Conservation (phyloP, 2,797 vertebrate genomes). For the Pangasius mekongensis region DNA sequence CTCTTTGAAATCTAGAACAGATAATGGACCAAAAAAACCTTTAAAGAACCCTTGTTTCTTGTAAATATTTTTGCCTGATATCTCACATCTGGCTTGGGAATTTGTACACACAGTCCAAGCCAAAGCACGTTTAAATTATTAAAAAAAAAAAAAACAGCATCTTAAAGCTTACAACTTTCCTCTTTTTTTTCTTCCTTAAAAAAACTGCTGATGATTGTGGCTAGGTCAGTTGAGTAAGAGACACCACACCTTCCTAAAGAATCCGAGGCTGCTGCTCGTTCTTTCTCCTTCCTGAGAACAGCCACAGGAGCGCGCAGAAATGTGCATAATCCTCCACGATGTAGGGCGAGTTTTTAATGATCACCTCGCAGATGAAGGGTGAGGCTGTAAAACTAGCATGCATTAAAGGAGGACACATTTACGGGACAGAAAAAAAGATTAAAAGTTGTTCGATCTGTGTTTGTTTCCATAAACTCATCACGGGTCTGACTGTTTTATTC, state of each 20-base stretch:
- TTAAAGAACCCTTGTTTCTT: neutral
- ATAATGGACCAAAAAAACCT: too few relatives aligned
- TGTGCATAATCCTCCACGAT: neutral
- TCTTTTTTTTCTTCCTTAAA: neutral
- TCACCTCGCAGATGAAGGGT: neutral
- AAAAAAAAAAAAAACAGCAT: neutral
- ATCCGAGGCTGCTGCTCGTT: neutral
- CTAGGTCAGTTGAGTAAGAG: neutral
- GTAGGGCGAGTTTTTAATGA: neutral
- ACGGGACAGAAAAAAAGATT: neutral
- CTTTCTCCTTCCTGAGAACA: neutral
- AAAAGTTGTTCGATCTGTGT: neutral
- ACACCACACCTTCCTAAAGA: slow-evolving; percentile 5
- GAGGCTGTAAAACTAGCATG: neutral
- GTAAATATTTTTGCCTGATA: neutral
- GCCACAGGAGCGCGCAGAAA: neutral
- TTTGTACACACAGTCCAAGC: neutral
- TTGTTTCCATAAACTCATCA: neutral
- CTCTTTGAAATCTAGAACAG: too few relatives aligned
- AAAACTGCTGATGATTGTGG: neutral
- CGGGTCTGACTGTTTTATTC: neutral
- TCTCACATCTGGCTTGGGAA: neutral
- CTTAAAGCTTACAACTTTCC: neutral
- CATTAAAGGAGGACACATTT: neutral
- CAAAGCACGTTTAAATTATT: neutral